A percentile compares a stretch with the other conserved stretches of the same genome.
Conservation (phyloP, 2,113 vertebrate species). For the Nothobranchius kuhntae region DNA sequence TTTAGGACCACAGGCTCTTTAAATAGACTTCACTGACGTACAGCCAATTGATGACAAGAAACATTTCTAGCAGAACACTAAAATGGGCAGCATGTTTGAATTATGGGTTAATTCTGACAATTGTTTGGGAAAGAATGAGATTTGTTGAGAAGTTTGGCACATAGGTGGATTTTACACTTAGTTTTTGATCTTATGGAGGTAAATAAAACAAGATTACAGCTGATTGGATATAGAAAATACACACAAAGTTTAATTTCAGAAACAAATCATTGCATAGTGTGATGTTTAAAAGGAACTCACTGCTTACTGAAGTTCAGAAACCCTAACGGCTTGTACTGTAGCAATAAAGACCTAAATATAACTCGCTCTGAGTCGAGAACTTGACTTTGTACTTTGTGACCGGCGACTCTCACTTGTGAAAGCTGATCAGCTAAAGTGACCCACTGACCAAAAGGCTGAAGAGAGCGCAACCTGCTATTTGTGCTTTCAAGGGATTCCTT, state of each 20-base stretch:
- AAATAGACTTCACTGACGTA: constrained; percentile 45
- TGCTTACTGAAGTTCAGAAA: not conserved
- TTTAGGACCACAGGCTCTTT: constrained; percentile 36
- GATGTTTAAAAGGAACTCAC: too few species aligned
- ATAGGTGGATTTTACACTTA: not conserved
- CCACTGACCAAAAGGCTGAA: constrained; percentile 29
- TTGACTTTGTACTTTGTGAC: not conserved
- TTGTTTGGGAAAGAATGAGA: not conserved
- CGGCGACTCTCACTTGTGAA: constrained; percentile 23
- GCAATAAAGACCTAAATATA: not conserved
- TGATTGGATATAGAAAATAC: too few species aligned
- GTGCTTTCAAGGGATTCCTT: constrained; percentile 35
- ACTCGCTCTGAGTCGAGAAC: not conserved
- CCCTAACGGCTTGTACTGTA: not conserved
- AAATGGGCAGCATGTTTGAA: not conserved
- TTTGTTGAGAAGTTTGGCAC: not conserved
- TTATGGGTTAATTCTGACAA: not conserved
- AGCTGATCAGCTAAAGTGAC: constrained; percentile 30
- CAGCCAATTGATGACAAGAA: constrained; percentile 6
- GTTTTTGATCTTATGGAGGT: too few species aligned
- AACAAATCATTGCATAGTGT: too few species aligned
- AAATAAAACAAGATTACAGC: too few species aligned
- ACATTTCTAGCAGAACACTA: not conserved
- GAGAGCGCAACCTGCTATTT: constrained; percentile 18
- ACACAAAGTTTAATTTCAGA: too few species aligned